Conservation (phyloP, 2,888 invertebrate species). For the Drosophila prolongata region DNA sequence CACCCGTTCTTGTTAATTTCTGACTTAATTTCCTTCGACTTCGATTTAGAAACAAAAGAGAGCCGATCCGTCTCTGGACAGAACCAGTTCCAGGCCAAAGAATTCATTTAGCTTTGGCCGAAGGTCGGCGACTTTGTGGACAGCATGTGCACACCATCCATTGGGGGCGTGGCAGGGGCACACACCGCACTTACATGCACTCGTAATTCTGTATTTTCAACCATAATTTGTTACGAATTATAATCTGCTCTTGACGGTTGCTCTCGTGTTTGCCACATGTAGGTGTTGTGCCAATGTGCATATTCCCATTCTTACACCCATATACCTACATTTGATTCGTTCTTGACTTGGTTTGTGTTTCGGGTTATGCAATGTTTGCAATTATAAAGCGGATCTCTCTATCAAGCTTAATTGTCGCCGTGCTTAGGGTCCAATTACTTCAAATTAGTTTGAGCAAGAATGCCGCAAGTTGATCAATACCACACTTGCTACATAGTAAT, state of each 20-base stretch:
- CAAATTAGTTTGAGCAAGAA: conserved; percentile 57
- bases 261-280: conserved; percentile 19
- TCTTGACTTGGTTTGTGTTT: conserved; percentile 49
- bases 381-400: conserved; percentile 72
- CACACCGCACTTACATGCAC: conserved; percentile 35
- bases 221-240: conserved; percentile 58
- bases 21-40: conserved; percentile 68
- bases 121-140: conserved; percentile 63
- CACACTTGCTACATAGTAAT: conserved; percentile 19
- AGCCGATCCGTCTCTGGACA: conserved; percentile 41
- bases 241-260: conserved; percentile 24
- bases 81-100: conserved; percentile 63
- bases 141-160: conserved; percentile 35
- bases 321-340: conserved; percentile 46
- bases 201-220: conserved; percentile 20
- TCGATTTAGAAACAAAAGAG: conserved; percentile 44
- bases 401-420: conserved; percentile 51
- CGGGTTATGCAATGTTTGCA: conserved; percentile 48
- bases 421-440: conserved; percentile 66
- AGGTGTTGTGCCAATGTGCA: conserved; percentile 27
- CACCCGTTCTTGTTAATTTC: conserved; percentile 47
- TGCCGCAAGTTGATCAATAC: conserved; percentile 27
- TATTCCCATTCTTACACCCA: conserved; percentile 23
- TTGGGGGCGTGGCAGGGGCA: conserved; percentile 37
- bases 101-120: conserved; percentile 47